Evolutionary conservation across 2,888 invertebrate genomes (phyloP), one percentile per base, ranked within the genome.

Genomic region (Corbicula japonica): DNA sequence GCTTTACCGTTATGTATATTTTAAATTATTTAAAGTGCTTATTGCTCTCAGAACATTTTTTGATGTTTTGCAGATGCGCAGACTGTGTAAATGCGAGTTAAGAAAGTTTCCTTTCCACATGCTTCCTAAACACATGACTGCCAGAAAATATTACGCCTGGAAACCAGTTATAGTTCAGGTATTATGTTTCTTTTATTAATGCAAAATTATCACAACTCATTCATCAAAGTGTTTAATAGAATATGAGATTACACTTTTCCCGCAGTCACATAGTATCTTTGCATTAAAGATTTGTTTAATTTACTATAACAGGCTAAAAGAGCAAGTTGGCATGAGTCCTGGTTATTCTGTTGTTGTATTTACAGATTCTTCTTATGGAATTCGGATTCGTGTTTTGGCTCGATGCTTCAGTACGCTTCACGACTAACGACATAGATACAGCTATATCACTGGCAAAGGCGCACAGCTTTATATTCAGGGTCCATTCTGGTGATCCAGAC

Each of bases 91-190:
- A n/a, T 78, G 82, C 58, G 82, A 82, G 61, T 56, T 82, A 1
- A 38, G 82, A 46, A 48, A 28, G 30, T 82, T 82, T 60, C 60
- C 62, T 28, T 82, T 76, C 35, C 38, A 72, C 3, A 38, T 44
- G 15, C 70, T 76, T 41, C 58, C 76, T 32, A 0, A 28, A 23
- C 82, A 82, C 48, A 65, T 82, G 0, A 28, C 34, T 15, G 28
- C 52, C 38, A n/a, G 50, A 23, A 69, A 61, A 34, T 74, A 52
- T 0, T 80, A 72, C 56, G 80, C 80, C 0, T 78, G 71, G 61
- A 83, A 83, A 60, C 80, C 83, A 23, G 32, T 80, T 1, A 72
- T 83, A 2, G 60, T 83, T 23, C 30, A 52, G 62, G 71, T 71
- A 62, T 44, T 21, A 44, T 18, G 44, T n/a, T 44, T 21, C n/a